Base-by-base conservation (phyloP, 2,113 vertebrate species). In the Chaetura pelagica region DNA sequence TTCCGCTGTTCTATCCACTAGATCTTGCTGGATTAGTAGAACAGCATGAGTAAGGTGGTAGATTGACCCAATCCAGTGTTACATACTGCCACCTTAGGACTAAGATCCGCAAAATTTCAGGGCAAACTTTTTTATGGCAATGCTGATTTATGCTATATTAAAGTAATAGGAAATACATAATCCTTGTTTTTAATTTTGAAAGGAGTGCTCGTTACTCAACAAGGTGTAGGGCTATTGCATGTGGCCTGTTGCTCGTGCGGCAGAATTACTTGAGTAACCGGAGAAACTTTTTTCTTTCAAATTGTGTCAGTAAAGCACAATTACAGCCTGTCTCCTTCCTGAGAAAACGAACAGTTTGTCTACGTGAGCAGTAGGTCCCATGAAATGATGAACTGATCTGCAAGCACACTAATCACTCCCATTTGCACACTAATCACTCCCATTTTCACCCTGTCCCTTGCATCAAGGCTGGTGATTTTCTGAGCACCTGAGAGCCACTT, bases 351-450 rank as follows among this genome's bases (percentile, higher is more conserved):
- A 35, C 19, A 18, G 12, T 48, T 86, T n/a, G 44, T 81, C 5
- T 26, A 20, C 12, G 14, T 12, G 27, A 90, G 30, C 4, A 5
- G 21, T 29, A 34, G 4, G 24, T 81, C 30, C 32, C 15, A 6
- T 12, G 40, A 66, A 68, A 71, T 5, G 15, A 9, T 13, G 21
- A 64, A 15, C 0, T 67, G 23, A 75, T 40, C 13, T 49, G 42
- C 1, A 10, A 42, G 30, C 0, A 1, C 22, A 4, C 3, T 18
- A 40, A 58, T 26, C 12, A 6, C 44, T 68, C 68, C 29, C 7
- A 62, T 27, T 46, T 86, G 90, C 72, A 88, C 9, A 4, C 3
- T 18, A 40, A 58, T 26, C 12, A 6, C 44, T 68, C 68, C 29
- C 7, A 62, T 27, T 46, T 86, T 92, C 72, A 88, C 9, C 4